Conservation (phyloP, 2,797 vertebrate genomes). For the Sebastes trivittatus region DNA sequence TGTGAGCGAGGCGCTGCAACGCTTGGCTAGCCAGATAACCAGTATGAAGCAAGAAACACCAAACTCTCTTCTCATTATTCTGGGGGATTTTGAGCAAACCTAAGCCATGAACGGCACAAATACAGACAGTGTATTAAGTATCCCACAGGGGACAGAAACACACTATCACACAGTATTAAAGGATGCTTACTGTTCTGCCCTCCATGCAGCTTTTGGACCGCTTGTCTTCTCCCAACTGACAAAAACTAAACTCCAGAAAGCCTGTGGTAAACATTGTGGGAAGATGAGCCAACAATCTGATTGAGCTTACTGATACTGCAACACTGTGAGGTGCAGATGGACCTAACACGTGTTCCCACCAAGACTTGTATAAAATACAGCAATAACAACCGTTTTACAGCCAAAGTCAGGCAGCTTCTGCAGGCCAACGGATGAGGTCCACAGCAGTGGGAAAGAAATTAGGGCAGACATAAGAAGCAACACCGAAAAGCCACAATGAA, state of each 20-base stretch:
- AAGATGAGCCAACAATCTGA: not conserved
- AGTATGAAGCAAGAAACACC: constrained; percentile 28
- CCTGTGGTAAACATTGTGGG: constrained; percentile 10
- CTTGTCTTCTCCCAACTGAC: constrained; percentile 19
- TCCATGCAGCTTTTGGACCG: constrained; percentile 4
- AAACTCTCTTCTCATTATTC: constrained; percentile 47
- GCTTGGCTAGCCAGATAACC: constrained; percentile 50
- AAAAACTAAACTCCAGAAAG: constrained; percentile 24
- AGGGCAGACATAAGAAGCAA: not conserved
- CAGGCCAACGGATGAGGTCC: not conserved
- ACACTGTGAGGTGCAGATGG: constrained; percentile 3
- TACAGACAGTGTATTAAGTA: constrained; percentile 37
- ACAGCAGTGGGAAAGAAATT: not conserved
- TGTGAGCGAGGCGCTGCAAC: constrained; percentile 10
- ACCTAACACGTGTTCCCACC: not conserved
- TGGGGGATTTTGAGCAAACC: constrained; percentile 42
- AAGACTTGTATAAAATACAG: constrained; percentile 1
- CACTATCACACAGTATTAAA: constrained; percentile 40
- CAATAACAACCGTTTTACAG: not conserved
- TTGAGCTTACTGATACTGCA: not conserved
- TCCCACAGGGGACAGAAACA: constrained; percentile 30
- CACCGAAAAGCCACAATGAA: not conserved
- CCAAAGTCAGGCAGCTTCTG: not conserved
- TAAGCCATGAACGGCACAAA: constrained; percentile 42
- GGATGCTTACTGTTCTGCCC: constrained; percentile 15